Evolutionary conservation across 2,888 invertebrate species (phyloP).

Genomic region (Gymnosoma rotundatum): DNA sequence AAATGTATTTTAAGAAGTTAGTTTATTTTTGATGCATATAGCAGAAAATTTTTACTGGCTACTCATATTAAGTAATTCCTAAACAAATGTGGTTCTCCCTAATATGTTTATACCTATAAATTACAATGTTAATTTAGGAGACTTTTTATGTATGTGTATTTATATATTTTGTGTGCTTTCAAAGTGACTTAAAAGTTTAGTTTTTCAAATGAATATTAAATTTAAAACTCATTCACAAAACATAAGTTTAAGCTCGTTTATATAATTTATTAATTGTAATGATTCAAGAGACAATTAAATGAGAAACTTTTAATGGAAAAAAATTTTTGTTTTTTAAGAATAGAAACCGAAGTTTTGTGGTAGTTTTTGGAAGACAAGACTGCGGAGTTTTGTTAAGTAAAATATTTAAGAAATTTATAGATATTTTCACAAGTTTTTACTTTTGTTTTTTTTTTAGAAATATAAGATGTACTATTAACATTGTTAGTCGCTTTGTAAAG

Average conservation of each 20-base stretch:
- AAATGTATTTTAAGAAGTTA: no score
- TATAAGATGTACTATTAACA: neutral
- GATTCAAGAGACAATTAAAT: conserved; percentile 10
- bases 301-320: conserved; percentile 8
- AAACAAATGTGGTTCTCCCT: no score
- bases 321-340: neutral
- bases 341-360: neutral
- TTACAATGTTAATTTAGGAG: conserved; percentile 50
- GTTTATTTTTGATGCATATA: no score
- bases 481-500: neutral
- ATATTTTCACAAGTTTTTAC: no score
- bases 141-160: conserved; percentile 6
- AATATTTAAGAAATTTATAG: no score
- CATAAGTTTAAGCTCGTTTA: conserved; percentile 5
- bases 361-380: no score
- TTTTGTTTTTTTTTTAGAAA: no score
- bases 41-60: no score
- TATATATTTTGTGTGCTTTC: neutral
- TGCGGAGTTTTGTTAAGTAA: no score
- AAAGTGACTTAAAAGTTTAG: neutral
- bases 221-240: conserved; percentile 27
- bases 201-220: conserved; percentile 21
- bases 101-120: neutral
- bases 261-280: conserved; percentile 58
- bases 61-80: no score